Base-by-base conservation (phyloP, 2,797 vertebrate genomes). In the Alosa sapidissima region DNA sequence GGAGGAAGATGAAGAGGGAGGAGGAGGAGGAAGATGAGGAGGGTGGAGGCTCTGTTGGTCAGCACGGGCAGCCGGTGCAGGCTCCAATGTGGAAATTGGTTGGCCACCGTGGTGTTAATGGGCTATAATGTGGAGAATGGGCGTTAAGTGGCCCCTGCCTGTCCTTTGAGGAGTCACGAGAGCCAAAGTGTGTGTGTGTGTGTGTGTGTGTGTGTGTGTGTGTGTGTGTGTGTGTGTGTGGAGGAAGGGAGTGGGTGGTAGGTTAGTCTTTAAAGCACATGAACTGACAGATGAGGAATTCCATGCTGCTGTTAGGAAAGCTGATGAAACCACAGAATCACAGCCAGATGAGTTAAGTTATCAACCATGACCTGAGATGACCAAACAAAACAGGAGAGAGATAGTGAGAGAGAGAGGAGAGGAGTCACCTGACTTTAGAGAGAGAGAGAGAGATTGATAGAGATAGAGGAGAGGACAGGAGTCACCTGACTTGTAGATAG, bases 121-220 rank as follows among this genome's bases (percentile, higher is more conserved):
- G 58, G 4, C 7, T 58, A 19, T 60, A 60, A 45, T 82, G 54
- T 58, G 33, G 41, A 48, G 62, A 68, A 68, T 68, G 62, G 62
- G 9, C 24, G 55, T n/a, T 49, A 68, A 24, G 54, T 68, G 45
- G 60, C 21, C 28, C 11, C 82, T 62, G 41, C 45, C 41, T 62
- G 21, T 7, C 47, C 72, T 16, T 45, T 36, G 14, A 41, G 36
- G 5, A 75, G 68, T 75, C 36, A 75, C 36, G n/a, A 75, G 68
- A 41, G 68, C 28, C 28, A 28, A 28, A 28, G 28, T 28, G 28
- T 72, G 33, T 14, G 33, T 41, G 68, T 72, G 33, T 72, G 68
- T 72, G 33, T 72, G 65, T 72, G 33, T 72, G 65, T 72, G 65
- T 72, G 65, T 36, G 28, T 72, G 65, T 72, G 28, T 72, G 65